Base-by-base conservation (phyloP, 2,113 vertebrate genomes). In the pig (Sus scrofa) region DNA sequence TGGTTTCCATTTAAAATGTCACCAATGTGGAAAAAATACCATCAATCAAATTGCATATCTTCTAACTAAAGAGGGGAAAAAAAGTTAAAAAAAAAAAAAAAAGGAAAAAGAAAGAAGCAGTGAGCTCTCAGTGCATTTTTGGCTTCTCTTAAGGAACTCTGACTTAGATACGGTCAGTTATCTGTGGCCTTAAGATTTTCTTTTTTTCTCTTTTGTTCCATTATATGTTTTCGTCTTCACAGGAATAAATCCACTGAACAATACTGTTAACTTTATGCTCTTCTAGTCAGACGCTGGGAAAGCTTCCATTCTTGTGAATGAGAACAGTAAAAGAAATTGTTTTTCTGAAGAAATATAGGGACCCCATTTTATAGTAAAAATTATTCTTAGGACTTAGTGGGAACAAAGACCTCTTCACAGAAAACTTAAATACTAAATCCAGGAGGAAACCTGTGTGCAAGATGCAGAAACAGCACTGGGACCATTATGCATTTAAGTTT, bases 1-100 rank as follows among this genome's bases (percentile, higher is more conserved):
- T 86, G 68, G 50, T 97, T 98, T 94, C 67, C 86, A 97, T 97
- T 98, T 92, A 19, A 98, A 98, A 96, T 91, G 87, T 88, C 82
- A 88, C n/a, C 86, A 89, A 32, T 84, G n/a, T 77, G 89, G 58
- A 75, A 95, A 97, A 96, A 93, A 90, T 65, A 70, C 24, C 34
- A 63, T 92, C 91, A 96, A 79, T 89, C 95, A 97, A 94, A 97
- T 83, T 24, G 74, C 13, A 0, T 97, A 86, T 97, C 83, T 96
- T 96, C 34, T 89, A 71, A 79, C 27, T 89, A n/a, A 89, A 95
- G 95, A 81, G 14, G 32, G 18, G 6, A 14, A 52, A 54, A 79
- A 94, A 39, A 77, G 30, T 2, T 30, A 65, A 77, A 71, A 8
- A 56, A 75, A 67, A 82, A 62, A 0, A 82, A 63, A 75, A 77